Evolutionary conservation across 2,888 invertebrate species (phyloP).

Genomic region (Lumbricus terrestris): DNA sequence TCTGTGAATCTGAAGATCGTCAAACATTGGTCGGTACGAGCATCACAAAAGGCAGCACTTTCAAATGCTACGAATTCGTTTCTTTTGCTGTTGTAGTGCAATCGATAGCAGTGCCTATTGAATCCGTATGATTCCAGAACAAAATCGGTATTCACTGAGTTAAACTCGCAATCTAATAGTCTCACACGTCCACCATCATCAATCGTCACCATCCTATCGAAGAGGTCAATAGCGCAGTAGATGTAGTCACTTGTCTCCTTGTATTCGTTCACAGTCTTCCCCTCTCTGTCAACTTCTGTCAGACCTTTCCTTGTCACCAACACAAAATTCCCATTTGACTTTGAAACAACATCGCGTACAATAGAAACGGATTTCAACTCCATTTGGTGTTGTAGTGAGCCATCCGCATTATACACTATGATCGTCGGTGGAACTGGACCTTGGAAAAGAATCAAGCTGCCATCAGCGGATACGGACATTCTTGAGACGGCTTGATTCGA

Average conservation of each 20-base stretch:
- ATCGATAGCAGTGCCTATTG: neutral
- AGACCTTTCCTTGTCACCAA: neutral
- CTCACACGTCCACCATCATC: neutral
- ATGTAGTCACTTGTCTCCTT: accelerated
- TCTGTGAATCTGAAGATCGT: too few relatives aligned
- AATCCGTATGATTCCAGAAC: too few relatives aligned
- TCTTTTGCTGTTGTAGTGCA: neutral
- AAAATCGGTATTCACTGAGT: neutral
- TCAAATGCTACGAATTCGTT: neutral
- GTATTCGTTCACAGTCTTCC: neutral
- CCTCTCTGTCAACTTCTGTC: neutral
- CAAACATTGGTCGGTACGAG: neutral
- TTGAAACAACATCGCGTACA: neutral
- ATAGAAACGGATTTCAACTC: neutral
- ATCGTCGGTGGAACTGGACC: neutral
- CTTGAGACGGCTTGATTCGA: neutral
- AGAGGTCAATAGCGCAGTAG: neutral
- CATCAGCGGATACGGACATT: neutral
- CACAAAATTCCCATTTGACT: neutral
- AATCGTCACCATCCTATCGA: neutral
- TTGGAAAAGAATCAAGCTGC: neutral
- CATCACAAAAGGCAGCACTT: neutral
- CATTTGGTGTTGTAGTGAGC: neutral
- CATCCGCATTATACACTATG: neutral
- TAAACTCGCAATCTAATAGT: neutral